A percentile compares a stretch with the other conserved stretches of the same genome.
phyloP scores from a whole-genome alignment of 2,113 vertebrate genomes.

The Alligator sinensis region DNA sequence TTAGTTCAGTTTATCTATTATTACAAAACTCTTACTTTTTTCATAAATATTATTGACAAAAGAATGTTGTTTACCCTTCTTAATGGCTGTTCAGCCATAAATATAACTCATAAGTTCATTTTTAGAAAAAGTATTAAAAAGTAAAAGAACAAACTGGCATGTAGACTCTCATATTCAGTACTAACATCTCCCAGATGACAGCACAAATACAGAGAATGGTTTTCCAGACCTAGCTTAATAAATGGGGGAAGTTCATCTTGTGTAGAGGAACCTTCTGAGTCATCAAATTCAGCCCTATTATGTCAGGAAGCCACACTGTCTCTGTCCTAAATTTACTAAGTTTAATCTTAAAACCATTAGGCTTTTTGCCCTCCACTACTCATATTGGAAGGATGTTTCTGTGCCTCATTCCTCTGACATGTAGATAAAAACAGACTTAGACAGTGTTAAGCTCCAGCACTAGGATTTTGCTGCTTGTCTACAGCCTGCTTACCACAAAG shows the following conservation, averaged over 20 bases:
- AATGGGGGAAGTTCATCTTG: conserved; percentile 22
- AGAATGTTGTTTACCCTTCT: background rate
- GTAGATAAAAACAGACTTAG: too few species aligned
- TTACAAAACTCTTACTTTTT: background rate
- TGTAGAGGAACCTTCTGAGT: background rate
- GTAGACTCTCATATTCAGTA: background rate
- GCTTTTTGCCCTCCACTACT: background rate
- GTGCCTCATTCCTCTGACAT: too few species aligned
- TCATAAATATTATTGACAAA: background rate
- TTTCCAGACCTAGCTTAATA: conserved; percentile 11
- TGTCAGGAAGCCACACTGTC: background rate
- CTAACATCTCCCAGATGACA: conserved; percentile 12
- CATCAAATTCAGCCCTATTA: background rate
- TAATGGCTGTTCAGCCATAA: conserved; percentile 2
- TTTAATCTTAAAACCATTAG: background rate
- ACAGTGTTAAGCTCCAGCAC: too few species aligned
- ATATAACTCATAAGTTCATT: conserved; percentile 19
- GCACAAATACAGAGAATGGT: background rate
- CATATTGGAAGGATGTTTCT: too few species aligned
- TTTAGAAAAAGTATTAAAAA: conserved; percentile 40
- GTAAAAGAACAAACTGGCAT: background rate
- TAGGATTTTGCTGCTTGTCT: too few species aligned
- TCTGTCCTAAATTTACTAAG: background rate
- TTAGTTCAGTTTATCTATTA: background rate
- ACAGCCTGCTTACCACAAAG: too few species aligned